Percentiles rank a stretch among this genome's conserved stretches.
phyloP scores from a whole-genome alignment of 2,113 vertebrate species.

The Eupsittula cactorum region DNA sequence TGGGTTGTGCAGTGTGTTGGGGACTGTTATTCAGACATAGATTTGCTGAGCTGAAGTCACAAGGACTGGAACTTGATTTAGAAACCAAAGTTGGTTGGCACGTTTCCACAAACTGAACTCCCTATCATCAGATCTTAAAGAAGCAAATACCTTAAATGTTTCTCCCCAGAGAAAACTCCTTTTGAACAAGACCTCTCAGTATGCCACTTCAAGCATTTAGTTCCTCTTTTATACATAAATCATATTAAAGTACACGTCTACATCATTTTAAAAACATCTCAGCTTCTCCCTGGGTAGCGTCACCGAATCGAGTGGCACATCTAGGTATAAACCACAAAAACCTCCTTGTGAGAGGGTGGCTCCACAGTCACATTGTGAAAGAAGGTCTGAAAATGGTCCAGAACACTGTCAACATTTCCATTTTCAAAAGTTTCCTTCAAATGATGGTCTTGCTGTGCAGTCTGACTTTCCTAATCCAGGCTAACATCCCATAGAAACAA shows the following conservation, averaged over 20 bases:
- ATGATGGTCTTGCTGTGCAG: neutral
- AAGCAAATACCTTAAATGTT: neutral
- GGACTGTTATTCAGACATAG: neutral
- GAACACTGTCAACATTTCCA: neutral
- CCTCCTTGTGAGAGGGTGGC: slow-evolving; percentile 4
- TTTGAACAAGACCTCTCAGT: neutral
- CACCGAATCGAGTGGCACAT: neutral
- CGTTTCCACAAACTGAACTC: neutral
- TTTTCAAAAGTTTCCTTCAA: neutral
- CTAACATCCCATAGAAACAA: neutral
- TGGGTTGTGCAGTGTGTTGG: neutral
- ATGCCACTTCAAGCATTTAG: neutral
- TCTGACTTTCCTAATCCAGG: neutral
- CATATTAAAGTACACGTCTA: neutral
- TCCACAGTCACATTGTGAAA: neutral
- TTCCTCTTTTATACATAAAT: neutral
- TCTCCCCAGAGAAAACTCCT: neutral
- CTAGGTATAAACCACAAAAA: slow-evolving; percentile 5
- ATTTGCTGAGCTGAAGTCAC: neutral
- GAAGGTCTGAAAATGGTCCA: slow-evolving; percentile 24
- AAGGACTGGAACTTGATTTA: neutral
- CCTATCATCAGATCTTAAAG: neutral
- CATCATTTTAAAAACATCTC: neutral
- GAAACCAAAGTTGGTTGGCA: neutral
- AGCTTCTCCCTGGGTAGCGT: neutral